These are phyloP conservation scores for Platynereis dumerilii DNA, from an alignment of 2,888 invertebrate genomes.

Conservation along the genomic window DNA sequence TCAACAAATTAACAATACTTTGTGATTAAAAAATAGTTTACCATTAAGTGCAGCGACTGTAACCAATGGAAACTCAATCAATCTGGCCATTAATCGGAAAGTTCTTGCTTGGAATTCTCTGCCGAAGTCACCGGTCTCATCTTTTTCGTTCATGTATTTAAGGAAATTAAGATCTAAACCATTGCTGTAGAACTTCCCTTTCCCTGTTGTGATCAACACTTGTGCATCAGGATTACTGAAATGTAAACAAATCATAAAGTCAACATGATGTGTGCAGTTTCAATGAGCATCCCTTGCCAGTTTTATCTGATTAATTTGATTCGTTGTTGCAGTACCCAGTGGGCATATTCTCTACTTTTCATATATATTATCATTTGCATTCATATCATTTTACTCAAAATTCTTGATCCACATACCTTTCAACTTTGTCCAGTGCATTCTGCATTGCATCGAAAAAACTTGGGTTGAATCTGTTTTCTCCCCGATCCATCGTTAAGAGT, in stretches of 20 bases:
- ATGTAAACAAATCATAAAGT: too few species aligned
- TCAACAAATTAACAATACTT: too few species aligned
- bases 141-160: background rate
- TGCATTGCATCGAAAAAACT: constrained; percentile 29
- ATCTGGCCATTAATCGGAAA: constrained; percentile 27
- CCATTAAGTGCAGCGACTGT: constrained; percentile 54
- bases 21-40: too few species aligned
- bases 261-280: too few species aligned
- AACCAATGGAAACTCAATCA: constrained; percentile 47
- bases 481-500: constrained; percentile 18
- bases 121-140: too few species aligned
- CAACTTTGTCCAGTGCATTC: constrained; percentile 38
- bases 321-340: too few species aligned
- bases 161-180: constrained; percentile 48
- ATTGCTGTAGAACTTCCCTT: constrained; percentile 51
- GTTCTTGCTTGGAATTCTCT: too few species aligned
- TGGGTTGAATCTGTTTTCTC: constrained; percentile 25
- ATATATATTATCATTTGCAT: too few species aligned
- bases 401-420: constrained; percentile 33
- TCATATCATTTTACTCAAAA: too few species aligned
- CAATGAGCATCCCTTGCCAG: too few species aligned
- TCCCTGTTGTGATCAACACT: constrained; percentile 48
- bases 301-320: too few species aligned
- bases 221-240: constrained; percentile 31
- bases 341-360: too few species aligned